Evolutionary conservation across 2,888 invertebrate genomes (phyloP), one percentile per base, ranked within the genome.

Genomic region (Idaea aversata): DNA sequence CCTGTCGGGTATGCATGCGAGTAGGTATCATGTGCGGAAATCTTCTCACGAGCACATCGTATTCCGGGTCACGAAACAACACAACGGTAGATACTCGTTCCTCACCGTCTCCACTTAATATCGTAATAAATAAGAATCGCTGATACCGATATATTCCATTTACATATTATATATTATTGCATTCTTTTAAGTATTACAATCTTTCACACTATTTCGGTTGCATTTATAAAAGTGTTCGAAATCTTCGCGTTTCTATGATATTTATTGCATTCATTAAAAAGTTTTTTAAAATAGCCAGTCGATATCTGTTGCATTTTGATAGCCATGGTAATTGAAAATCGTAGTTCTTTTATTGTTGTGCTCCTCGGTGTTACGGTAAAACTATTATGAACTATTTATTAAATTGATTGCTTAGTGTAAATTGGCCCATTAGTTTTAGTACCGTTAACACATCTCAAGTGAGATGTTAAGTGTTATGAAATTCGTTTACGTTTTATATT

Each of bases 31-130:
- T 76, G 76, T 78, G 78, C 79, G 80, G 79, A 78, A 78, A 84
- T 81, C 83, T 80, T 80, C 83, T 83, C 83, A 82, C 80, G 80
- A 77, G 13, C 59, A 58, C 77, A 68, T 64, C 75, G 75, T 80
- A 81, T 84, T 85, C 81, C 84, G 76, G 84, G 83, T 85, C 84
- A 84, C 84, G 75, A 85, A 84, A 86, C 84, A 76, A 79, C 70
- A 74, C 85, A 88, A 88, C 86, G 86, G 87, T 87, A 82, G 79
- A 81, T 82, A 79, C 80, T 75, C 73, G 83, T 79, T 80, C 76
- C 73, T 71, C 70, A 71, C 69, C 68, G 71, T 73, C 75, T 47
- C 59, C 77, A 74, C 72, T 75, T 77, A 79, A 72, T 77, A 73
- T 69, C 69, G 74, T 70, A 70, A 81, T 81, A 84, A 82, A 81